Percentiles rank a stretch among this genome's conserved stretches.
These are phyloP conservation scores for Varanus komodoensis DNA, from an alignment of 2,113 vertebrate genomes.

Conservation along the genomic window DNA sequence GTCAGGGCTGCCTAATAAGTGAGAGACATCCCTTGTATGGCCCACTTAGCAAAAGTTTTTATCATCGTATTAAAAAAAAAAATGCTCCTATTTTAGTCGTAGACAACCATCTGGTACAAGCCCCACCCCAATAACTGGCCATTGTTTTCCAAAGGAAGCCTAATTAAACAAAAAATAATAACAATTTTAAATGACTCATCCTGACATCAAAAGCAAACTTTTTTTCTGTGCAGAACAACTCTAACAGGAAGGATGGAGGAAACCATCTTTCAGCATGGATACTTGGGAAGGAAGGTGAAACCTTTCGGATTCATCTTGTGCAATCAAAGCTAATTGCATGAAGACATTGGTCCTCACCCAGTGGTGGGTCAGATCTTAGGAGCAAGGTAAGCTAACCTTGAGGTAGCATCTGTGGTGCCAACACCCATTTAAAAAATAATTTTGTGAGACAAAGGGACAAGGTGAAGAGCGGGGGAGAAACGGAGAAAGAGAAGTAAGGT, in stretches of 20 bases:
- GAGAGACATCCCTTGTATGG: neutral
- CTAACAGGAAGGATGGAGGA: constrained; percentile 1
- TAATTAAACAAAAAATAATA: constrained; percentile 5
- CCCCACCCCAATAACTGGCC: neutral
- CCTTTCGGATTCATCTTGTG: neutral
- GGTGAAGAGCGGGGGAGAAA: neutral
- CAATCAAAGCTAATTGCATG: neutral
- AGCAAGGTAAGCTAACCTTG: neutral
- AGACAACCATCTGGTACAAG: neutral
- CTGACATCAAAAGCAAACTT: neutral
- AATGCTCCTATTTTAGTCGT: constrained; percentile 6
- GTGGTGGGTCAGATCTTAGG: neutral
- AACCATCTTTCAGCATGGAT: neutral
- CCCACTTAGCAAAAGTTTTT: neutral
- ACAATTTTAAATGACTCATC: neutral
- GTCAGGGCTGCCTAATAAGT: neutral
- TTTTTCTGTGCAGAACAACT: neutral
- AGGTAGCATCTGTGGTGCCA: neutral
- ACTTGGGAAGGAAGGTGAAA: neutral
- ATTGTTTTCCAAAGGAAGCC: constrained; percentile 16
- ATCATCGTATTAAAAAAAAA: constrained; percentile 8
- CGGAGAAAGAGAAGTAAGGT: neutral
- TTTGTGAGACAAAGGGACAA: neutral
- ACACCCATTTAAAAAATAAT: neutral
- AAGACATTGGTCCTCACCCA: neutral